Evolutionary conservation across 2,113 vertebrate genomes (phyloP).

Genomic region (Ibidorhyncha struthersii): DNA sequence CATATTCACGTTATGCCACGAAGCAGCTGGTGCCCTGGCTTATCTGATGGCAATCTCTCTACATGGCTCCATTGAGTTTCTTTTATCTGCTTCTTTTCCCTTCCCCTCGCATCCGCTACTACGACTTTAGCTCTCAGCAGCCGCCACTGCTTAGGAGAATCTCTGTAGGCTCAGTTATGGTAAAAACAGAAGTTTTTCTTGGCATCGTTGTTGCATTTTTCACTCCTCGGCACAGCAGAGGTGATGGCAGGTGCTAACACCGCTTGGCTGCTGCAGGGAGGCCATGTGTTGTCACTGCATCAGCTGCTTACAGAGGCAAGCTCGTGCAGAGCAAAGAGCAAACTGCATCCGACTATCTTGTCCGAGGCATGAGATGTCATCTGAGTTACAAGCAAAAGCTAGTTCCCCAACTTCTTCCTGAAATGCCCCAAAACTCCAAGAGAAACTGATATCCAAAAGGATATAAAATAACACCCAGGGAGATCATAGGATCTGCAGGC

Average conservation of each 20-base stretch:
- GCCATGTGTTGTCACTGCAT: neutral
- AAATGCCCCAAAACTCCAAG: neutral
- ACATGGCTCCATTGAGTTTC: neutral
- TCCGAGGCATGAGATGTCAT: neutral
- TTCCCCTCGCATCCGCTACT: neutral
- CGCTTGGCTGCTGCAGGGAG: neutral
- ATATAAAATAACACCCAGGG: neutral
- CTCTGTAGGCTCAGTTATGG: neutral
- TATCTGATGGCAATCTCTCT: neutral
- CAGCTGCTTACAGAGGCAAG: neutral
- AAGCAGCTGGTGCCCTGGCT: neutral
- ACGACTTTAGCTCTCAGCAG: neutral
- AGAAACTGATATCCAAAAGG: neutral
- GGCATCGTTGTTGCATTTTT: neutral
- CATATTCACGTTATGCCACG: neutral
- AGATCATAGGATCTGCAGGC: neutral
- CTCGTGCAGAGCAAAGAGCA: accelerated
- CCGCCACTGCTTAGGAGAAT: neutral
- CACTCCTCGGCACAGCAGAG: neutral
- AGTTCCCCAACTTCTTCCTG: neutral
- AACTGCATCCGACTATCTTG: neutral
- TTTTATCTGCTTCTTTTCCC: neutral
- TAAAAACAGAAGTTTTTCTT: neutral
- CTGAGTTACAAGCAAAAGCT: neutral
- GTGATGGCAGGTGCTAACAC: neutral